Evolutionary conservation across 2,797 vertebrate genomes (phyloP), one percentile per base, ranked within the genome.

Genomic region (Tympanoctomys barrerae): DNA sequence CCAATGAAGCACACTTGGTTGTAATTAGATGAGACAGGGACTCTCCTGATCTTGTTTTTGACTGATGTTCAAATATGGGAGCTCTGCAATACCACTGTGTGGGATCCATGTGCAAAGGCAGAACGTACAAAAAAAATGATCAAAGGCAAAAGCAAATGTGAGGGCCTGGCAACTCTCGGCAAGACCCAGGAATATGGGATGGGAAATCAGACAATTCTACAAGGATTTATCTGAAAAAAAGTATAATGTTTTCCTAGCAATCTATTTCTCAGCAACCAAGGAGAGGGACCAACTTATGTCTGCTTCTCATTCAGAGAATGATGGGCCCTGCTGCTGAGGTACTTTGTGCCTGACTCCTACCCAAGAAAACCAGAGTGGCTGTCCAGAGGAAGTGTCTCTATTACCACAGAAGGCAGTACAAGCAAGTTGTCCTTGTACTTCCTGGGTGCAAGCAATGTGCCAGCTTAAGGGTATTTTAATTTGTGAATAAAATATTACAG

Each of bases 121-220:
- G 89, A 77, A 87, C 59, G 92, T 59, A 90, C 28, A 75, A 66
- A 94, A 5, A 71, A 87, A 87, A 92, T 39, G 16, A 52, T 84
- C 19, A 79, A 54, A 79, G 33, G 42, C 70, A 68, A 87, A 91
- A 89, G n/a, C 49, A 85, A 75, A 36, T 61, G 59, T 22, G 22
- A 61, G 79, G 68, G 62, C 49, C 73, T 64, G 71, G 11, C 13
- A 13, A 85, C 19, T 9, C 36, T 70, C 39, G 22, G 22, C 13
- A 92, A 90, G 57, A 75, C 66, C 66, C 33, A 70, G 33, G 59
- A 87, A 31, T n/a, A 68, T 5, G 64, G 4, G 66, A 59, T 12
- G 31, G 19, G 28, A 80, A 0, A 92, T 49, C 8, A 92, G 36
- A 88, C 1, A 21, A 80, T 22, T 77, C n/a, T 46, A 8, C 31